phyloP scores from a whole-genome alignment of 2,888 invertebrate species.

The Lasioglossum zephyrum region DNA sequence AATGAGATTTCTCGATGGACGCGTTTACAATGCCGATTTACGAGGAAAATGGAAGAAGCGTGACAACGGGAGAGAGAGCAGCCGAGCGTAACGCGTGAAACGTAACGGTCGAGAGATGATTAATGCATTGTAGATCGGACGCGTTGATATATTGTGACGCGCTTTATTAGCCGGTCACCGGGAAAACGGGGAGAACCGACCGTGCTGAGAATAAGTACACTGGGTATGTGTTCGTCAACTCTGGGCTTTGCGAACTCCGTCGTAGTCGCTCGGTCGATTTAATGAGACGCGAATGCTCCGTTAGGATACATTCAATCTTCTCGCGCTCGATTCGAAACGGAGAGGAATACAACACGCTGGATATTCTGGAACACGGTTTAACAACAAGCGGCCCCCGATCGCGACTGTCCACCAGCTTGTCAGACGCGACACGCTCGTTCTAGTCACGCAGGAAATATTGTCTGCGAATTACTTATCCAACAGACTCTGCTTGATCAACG shows the following conservation, averaged over 20 bases:
- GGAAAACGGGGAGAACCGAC: background rate
- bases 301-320: slow-evolving; percentile 23
- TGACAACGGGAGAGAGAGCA: background rate
- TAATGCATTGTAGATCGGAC: slow-evolving; percentile 29
- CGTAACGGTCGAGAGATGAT: slow-evolving; percentile 7
- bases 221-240: slow-evolving; percentile 30
- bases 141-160: slow-evolving; percentile 31
- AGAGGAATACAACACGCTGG: background rate
- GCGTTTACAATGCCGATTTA: slow-evolving; percentile 13
- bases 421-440: background rate
- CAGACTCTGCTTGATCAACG: background rate
- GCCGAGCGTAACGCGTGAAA: background rate
- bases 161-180: slow-evolving; percentile 36
- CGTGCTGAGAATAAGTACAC: slow-evolving; percentile 25
- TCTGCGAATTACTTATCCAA: background rate
- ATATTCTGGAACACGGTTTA: background rate
- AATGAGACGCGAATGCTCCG: slow-evolving; percentile 34
- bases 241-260: slow-evolving; percentile 21
- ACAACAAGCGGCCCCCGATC: background rate
- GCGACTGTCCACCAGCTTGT: background rate
- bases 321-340: background rate
- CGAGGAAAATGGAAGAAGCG: slow-evolving; percentile 8
- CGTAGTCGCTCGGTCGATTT: slow-evolving; percentile 26
- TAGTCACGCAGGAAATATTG: background rate
- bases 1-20: background rate